Conservation (phyloP, 2,888 invertebrate species). For the Polyommatus icarus region DNA sequence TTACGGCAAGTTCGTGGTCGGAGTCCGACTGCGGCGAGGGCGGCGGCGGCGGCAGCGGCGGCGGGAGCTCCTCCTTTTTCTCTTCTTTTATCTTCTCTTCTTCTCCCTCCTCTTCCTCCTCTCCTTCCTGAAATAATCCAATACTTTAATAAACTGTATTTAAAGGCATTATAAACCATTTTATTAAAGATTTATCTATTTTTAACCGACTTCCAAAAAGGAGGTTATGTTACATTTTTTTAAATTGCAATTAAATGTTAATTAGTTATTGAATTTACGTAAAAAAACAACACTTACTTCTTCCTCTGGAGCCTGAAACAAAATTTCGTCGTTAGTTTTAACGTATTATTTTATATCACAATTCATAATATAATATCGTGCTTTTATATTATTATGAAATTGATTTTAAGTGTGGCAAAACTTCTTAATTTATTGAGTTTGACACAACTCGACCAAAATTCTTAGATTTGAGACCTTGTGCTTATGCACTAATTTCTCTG, state of each 20-base stretch:
- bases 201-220: no score
- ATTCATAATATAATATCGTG: no score
- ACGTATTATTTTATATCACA: no score
- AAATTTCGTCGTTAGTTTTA: not conserved
- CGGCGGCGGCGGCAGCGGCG: constrained; percentile 69
- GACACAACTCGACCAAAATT: no score
- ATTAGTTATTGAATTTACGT: constrained; percentile 49
- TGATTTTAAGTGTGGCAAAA: no score
- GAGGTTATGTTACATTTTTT: no score
- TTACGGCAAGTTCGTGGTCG: constrained; percentile 61
- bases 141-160: not conserved
- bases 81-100: constrained; percentile 58
- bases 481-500: no score
- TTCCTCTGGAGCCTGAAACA: constrained; percentile 65
- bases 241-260: no score
- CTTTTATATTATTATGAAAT: no score
- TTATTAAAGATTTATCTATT: constrained; percentile 51
- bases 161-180: no score
- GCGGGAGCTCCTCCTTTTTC: constrained; percentile 66
- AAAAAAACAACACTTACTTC: constrained; percentile 37
- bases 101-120: constrained; percentile 69
- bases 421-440: no score
- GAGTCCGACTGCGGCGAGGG: constrained; percentile 62
- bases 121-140: constrained; percentile 45
- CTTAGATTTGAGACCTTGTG: no score